A percentile compares a stretch with the other conserved stretches of the same genome.
phyloP scores from a whole-genome alignment of 2,113 vertebrate genomes.

The Bettongia penicillata region DNA sequence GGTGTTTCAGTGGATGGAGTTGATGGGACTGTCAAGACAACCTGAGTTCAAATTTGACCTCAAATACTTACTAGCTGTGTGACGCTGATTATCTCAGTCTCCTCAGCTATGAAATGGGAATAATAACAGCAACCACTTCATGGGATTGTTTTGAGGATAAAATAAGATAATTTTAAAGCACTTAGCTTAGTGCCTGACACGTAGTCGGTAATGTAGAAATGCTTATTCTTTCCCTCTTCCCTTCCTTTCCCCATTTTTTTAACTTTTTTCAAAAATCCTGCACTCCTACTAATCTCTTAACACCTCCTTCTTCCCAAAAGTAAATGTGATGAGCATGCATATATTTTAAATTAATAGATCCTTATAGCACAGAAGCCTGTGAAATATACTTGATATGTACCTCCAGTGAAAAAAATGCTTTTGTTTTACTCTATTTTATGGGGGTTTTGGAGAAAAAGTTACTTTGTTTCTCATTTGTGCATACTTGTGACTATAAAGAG shows the following conservation, averaged over 20 bases:
- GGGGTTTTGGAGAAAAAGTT: conserved; percentile 76
- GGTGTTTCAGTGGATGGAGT: neutral
- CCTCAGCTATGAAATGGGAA: neutral
- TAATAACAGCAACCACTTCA: neutral
- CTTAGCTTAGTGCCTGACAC: too few species aligned
- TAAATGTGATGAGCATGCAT: neutral
- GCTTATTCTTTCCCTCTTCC: neutral
- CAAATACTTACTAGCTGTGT: neutral
- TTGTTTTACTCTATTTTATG: conserved; percentile 76
- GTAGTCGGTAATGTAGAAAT: neutral
- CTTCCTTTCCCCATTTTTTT: neutral
- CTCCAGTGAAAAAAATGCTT: conserved; percentile 82
- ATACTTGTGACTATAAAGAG: conserved; percentile 77
- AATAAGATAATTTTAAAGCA: neutral
- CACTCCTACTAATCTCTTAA: neutral
- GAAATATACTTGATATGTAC: conserved; percentile 51
- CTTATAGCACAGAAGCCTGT: conserved; percentile 49
- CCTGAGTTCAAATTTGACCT: neutral
- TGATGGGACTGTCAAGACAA: neutral
- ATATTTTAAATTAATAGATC: conserved; percentile 16
- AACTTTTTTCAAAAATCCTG: neutral
- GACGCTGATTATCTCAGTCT: neutral
- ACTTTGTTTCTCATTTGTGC: conserved; percentile 78
- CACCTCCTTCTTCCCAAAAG: neutral
- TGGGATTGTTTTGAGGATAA: neutral